Conservation (phyloP, 2,113 vertebrate species). For the Chaetodon auriga region DNA sequence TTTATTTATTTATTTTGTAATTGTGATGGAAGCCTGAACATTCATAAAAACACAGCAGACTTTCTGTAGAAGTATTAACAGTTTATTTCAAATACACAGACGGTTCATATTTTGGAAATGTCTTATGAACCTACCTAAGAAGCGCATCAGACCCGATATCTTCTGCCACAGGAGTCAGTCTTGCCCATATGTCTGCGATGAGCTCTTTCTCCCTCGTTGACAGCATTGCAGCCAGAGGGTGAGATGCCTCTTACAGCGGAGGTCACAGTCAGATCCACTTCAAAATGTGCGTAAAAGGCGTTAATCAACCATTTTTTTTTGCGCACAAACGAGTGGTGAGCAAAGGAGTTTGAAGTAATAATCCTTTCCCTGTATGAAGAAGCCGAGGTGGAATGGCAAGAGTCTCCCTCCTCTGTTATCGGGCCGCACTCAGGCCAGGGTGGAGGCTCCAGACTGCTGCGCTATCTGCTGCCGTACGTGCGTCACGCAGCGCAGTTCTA, state of each 20-base stretch:
- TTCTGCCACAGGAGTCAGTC: conserved; percentile 73
- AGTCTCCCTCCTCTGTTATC: conserved; percentile 61
- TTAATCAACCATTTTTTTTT: conserved; percentile 70
- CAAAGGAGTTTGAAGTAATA: not conserved
- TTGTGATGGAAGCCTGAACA: not conserved
- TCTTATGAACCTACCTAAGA: conserved; percentile 70
- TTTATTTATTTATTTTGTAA: not conserved
- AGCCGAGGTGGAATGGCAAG: not conserved
- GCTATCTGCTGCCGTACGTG: conserved; percentile 50
- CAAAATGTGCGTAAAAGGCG: not conserved
- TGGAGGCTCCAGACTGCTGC: conserved; percentile 41
- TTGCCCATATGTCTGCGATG: conserved; percentile 76
- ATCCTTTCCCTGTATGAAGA: conserved; percentile 8
- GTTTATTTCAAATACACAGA: not conserved
- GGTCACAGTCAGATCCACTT: not conserved
- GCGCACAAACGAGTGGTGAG: not conserved
- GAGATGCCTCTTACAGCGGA: not conserved
- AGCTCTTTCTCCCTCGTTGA: conserved; percentile 77
- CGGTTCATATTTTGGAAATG: not conserved
- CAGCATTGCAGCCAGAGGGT: conserved; percentile 75
- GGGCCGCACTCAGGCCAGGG: conserved; percentile 56
- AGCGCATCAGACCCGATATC: conserved; percentile 84
- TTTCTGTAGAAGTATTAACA: not conserved
- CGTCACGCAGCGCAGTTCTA: conserved; percentile 20
- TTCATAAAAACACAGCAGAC: not conserved